These are phyloP conservation scores for Mimachlamys varia DNA, from an alignment of 2,888 invertebrate genomes.

Conservation along the genomic window DNA sequence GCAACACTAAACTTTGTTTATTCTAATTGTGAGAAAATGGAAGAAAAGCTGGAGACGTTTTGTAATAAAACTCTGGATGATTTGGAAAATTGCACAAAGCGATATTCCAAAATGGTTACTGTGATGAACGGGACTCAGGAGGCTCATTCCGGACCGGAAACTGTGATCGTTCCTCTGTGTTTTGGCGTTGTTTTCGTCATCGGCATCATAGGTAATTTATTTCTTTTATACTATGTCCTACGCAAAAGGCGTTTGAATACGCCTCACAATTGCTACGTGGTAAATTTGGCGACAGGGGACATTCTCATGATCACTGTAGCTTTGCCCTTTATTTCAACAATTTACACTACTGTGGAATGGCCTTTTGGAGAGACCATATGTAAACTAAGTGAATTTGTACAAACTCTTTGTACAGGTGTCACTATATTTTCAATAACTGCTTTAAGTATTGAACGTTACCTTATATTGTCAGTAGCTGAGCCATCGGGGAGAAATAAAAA, in stretches of 20 bases:
- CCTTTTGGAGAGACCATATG: constrained; percentile 62
- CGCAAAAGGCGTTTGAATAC: constrained; percentile 52
- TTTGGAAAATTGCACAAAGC: constrained; percentile 23
- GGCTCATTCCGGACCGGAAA: constrained; percentile 49
- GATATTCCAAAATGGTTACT: constrained; percentile 7
- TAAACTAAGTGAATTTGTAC: constrained; percentile 60
- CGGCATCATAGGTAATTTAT: constrained; percentile 59
- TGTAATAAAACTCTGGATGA: constrained; percentile 24
- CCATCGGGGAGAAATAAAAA: constrained; percentile 42
- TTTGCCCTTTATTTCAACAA: constrained; percentile 62
- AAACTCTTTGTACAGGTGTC: constrained; percentile 57
- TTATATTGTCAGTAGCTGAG: constrained; percentile 52
- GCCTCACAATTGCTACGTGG: constrained; percentile 59
- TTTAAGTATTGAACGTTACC: constrained; percentile 60
- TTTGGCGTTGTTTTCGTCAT: constrained; percentile 58
- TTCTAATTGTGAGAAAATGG: not conserved
- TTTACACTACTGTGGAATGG: constrained; percentile 61
- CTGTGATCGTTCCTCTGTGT: constrained; percentile 57
- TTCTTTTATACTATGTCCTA: constrained; percentile 56
- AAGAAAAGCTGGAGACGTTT: constrained; percentile 7
- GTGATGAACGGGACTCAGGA: constrained; percentile 12
- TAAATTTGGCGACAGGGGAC: constrained; percentile 63
- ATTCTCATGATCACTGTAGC: constrained; percentile 58
- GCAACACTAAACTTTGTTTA: not conserved
- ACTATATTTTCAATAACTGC: constrained; percentile 60